Base-by-base conservation (phyloP, 2,797 vertebrate species). In the Vireo griseus region DNA sequence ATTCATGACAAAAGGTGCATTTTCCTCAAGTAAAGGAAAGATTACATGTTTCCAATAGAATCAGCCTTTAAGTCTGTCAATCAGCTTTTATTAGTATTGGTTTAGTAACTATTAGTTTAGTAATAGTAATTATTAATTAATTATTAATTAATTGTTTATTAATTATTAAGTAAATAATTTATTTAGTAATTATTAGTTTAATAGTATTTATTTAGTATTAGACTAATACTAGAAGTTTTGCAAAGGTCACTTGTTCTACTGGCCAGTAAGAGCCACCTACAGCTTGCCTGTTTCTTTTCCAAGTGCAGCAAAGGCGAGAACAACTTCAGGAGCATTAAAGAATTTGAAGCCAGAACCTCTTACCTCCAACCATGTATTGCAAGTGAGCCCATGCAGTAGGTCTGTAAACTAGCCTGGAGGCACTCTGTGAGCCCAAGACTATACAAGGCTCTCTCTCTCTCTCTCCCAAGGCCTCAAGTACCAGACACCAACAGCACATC, bases 401-500 rank as follows among this genome's bases (percentile, higher is more conserved):
- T 82, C 12, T 87, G 25, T 78, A 62, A 81, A 37, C 11, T 31
- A 79, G 21, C 19, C 61, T 62, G 48, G 61, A 72, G 47, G 31
- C 31, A 58, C 17, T 37, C 13, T 55, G 28, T 50, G 51, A 73
- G 24, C 52, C 19, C 40, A 54, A 33, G 13, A 39, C 62, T 28
- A 80, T 18, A 14, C 0, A 0, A 69, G 26, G 16, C 31, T 47
- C 37, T 55, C 42, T 76, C 31, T 55, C 42, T 76, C 31, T 76
- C 61, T 31, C 16, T 47, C 18, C 4, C 21, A 76, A 96, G 96
- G 93, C 66, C 40, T 91, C 80, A 97, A 92, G 84, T 74, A 94
- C 57, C 81, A 65, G 85, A 91, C 40, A 72, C 29, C 66, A 86
- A 21, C 74, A 48, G 51, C 28, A 11, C 52, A 73, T 79, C 71